These are phyloP conservation scores for Pantherophis alleghaniensis DNA, from an alignment of 2,797 vertebrate species.

Conservation along the genomic window DNA sequence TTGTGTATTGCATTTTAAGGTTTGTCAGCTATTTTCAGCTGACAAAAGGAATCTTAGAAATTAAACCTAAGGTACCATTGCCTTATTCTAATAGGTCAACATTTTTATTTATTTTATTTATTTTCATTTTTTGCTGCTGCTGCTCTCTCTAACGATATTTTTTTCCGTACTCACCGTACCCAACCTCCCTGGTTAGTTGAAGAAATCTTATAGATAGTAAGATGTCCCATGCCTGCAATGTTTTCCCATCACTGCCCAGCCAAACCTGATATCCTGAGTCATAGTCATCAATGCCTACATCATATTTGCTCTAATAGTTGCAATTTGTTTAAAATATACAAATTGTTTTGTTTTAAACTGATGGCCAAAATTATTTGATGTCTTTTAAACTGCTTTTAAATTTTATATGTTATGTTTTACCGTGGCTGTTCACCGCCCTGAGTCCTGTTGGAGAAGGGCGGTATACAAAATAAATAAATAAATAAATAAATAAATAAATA, in stretches of 20 bases:
- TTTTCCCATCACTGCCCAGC: neutral
- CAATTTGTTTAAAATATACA: neutral
- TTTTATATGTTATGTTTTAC: no score
- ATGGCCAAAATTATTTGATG: no score
- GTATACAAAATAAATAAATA: no score
- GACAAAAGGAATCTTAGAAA: neutral
- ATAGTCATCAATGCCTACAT: neutral
- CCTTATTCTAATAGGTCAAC: neutral
- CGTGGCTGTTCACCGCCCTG: no score
- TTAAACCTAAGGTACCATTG: neutral
- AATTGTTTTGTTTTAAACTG: no score
- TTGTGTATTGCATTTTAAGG: neutral
- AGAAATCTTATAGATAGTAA: neutral
- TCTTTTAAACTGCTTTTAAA: no score
- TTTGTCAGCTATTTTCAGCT: neutral
- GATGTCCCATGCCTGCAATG: neutral
- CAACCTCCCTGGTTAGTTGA: neutral
- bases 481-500: no score
- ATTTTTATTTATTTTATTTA: neutral
- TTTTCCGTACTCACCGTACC: neutral
- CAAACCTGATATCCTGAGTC: neutral
- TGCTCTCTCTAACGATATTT: neutral
- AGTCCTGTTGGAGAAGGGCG: no score
- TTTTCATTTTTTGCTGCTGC: neutral
- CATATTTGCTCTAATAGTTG: neutral